Conservation (phyloP, 2,888 invertebrate genomes). For the Kuschelorhynchus macadamiae region DNA sequence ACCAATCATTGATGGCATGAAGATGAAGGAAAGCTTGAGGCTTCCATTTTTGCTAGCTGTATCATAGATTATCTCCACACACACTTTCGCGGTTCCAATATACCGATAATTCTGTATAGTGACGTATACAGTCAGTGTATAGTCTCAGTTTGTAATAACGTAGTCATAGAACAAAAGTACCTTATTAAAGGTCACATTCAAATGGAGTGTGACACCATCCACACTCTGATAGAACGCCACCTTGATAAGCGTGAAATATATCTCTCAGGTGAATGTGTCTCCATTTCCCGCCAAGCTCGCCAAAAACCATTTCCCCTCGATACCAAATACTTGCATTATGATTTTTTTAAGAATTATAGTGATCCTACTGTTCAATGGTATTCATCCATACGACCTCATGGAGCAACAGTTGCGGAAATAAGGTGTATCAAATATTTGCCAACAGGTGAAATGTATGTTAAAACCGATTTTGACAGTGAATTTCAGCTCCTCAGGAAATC, state of each 20-base stretch:
- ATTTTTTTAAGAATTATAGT: constrained; percentile 21
- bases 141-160: constrained; percentile 10
- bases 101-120: constrained; percentile 15
- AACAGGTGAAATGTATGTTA: constrained; percentile 23
- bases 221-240: constrained; percentile 23
- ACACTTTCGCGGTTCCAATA: constrained; percentile 12
- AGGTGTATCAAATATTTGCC: constrained; percentile 20
- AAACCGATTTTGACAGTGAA: constrained; percentile 23
- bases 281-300: constrained; percentile 20
- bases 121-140: constrained; percentile 3
- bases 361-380: constrained; percentile 24
- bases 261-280: constrained; percentile 23
- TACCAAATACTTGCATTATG: constrained; percentile 17
- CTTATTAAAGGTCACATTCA: constrained; percentile 22
- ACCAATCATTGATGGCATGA: constrained; percentile 18
- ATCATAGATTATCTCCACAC: constrained; percentile 20
- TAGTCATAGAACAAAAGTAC: constrained; percentile 21
- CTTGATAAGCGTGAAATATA: constrained; percentile 27
- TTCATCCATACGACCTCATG: constrained; percentile 26
- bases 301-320: constrained; percentile 33
- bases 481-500: constrained; percentile 20
- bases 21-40: constrained; percentile 9
- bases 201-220: constrained; percentile 19
- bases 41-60: constrained; percentile 23
- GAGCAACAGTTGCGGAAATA: constrained; percentile 30